Evolutionary conservation across 2,113 vertebrate genomes (phyloP).

Genomic region (Lichenostomus cassidix): DNA sequence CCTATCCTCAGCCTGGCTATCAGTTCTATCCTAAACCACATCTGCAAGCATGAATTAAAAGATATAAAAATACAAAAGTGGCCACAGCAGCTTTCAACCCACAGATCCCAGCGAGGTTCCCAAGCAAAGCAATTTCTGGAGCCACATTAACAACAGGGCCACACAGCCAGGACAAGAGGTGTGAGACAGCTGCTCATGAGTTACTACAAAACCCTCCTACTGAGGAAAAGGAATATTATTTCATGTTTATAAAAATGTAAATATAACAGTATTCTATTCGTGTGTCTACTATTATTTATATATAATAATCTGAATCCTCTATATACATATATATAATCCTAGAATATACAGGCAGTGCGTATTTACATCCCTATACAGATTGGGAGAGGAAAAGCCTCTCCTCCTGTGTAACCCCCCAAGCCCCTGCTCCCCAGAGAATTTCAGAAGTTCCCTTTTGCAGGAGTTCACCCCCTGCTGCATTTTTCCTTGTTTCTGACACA

Average conservation of each 20-base stretch:
- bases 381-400: background rate
- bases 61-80: background rate
- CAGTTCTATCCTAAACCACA: background rate
- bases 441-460: background rate
- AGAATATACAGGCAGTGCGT: background rate
- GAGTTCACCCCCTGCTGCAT: background rate
- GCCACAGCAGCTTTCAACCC: background rate
- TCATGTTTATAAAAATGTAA: conserved; percentile 40
- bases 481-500: background rate
- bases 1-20: background rate
- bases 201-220: background rate
- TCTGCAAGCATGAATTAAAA: background rate
- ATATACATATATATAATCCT: conserved; percentile 43
- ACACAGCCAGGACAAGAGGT: background rate
- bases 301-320: background rate
- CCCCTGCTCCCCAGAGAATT: background rate
- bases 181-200: background rate
- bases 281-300: background rate
- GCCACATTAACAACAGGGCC: background rate
- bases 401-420: background rate
- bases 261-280: background rate
- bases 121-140: background rate
- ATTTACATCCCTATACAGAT: conserved; percentile 17
- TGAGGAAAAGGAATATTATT: background rate
- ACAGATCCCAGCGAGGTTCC: background rate